Conservation (phyloP, 1,140 invertebrate genomes). For the Drosophila serrata region DNA sequence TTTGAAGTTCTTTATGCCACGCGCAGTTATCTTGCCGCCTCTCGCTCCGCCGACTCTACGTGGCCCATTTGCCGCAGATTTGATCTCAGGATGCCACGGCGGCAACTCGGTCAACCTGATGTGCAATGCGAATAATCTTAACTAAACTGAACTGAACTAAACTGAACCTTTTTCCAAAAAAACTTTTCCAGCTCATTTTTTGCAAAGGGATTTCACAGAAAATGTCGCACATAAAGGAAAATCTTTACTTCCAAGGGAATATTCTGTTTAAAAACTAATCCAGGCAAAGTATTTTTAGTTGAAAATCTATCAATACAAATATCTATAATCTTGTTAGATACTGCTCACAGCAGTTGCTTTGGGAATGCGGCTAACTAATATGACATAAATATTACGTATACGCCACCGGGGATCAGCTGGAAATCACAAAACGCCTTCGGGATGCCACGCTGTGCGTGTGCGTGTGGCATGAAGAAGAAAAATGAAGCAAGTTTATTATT, state of each 20-base stretch:
- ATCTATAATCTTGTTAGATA: not conserved
- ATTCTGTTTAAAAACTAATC: not conserved
- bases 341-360: not conserved
- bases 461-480: conserved; percentile 16
- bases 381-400: conserved; percentile 73
- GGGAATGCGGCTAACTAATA: conserved; percentile 48
- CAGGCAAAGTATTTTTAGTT: not conserved
- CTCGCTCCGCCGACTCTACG: conserved; percentile 8
- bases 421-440: conserved; percentile 54
- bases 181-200: conserved; percentile 8
- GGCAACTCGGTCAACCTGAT: conserved; percentile 37
- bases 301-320: not conserved
- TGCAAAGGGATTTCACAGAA: not conserved
- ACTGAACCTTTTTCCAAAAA: not conserved
- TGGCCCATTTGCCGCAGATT: conserved; percentile 40
- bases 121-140: conserved; percentile 36
- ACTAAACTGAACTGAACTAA: not conserved
- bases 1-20: conserved; percentile 55
- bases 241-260: not conserved
- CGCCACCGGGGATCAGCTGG: conserved; percentile 59
- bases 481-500: conserved; percentile 66
- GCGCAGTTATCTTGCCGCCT: conserved; percentile 23
- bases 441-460: not conserved
- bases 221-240: not conserved
- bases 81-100: conserved; percentile 19